Conservation (phyloP, 1,140 invertebrate genomes). For the Chymomyza costata region DNA sequence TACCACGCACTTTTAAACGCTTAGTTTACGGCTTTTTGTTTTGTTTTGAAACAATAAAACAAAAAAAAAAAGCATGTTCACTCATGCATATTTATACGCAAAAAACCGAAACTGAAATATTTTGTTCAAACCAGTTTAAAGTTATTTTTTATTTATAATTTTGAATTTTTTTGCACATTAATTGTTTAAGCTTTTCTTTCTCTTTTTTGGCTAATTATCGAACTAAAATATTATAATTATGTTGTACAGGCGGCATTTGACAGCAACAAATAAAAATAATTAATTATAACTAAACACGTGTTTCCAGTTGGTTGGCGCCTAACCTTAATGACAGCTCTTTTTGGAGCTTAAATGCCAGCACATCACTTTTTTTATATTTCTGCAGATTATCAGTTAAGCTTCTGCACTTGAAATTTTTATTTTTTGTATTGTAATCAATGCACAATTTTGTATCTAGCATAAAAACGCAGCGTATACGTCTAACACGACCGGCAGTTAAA, state of each 20-base stretch:
- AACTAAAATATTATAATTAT: no score
- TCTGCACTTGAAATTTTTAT: no score
- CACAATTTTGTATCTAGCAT: slow-evolving; percentile 5
- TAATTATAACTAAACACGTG: no score
- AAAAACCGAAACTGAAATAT: slow-evolving; percentile 8
- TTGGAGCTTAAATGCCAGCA: no score
- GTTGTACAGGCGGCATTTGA: neutral
- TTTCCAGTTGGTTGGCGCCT: no score
- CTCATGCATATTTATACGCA: slow-evolving; percentile 39
- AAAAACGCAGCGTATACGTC: slow-evolving; percentile 55
- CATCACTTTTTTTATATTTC: no score
- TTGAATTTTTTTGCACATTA: slow-evolving; percentile 8
- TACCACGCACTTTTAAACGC: no score
- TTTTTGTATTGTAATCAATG: slow-evolving; percentile 20
- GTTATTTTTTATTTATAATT: slow-evolving; percentile 2
- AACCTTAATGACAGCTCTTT: no score
- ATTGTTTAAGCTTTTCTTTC: slow-evolving; percentile 2
- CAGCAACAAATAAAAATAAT: no score
- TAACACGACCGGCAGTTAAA: slow-evolving; percentile 55
- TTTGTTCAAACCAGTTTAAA: slow-evolving; percentile 24
- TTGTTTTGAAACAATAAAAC: slow-evolving; percentile 34
- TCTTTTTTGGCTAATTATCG: slow-evolving; percentile 1
- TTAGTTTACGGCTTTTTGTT: slow-evolving; percentile 7
- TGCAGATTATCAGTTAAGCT: no score
- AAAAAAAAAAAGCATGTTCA: slow-evolving; percentile 26